Conservation (phyloP, 2,888 invertebrate genomes). For the Trichopria drosophilae region DNA sequence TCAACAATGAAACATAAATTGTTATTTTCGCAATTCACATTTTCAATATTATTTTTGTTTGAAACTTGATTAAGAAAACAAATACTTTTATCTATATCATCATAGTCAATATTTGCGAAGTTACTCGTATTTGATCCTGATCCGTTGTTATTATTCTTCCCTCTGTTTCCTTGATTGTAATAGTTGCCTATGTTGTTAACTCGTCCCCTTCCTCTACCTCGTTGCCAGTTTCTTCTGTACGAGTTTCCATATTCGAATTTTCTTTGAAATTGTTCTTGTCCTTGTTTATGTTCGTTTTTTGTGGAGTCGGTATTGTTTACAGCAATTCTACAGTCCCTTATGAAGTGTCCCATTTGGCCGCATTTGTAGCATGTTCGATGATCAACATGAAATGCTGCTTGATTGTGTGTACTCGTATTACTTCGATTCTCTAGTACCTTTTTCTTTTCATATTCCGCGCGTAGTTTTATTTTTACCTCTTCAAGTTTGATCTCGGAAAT, state of each 20-base stretch:
- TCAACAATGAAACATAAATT: constrained; percentile 10
- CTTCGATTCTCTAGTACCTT: background rate
- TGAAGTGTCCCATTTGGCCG: background rate
- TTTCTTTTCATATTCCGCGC: constrained; percentile 3
- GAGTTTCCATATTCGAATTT: background rate
- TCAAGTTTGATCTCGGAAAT: constrained; percentile 9
- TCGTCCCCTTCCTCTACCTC: constrained; percentile 4
- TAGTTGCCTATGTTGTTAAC: background rate
- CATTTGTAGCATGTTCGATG: background rate
- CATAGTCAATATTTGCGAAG: no score
- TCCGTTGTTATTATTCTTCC: constrained; percentile 3
- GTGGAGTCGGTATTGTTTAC: no score
- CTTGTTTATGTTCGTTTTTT: background rate
- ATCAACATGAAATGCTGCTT: background rate
- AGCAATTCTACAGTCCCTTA: background rate
- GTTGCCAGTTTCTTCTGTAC: background rate
- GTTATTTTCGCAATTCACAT: no score
- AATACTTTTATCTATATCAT: no score
- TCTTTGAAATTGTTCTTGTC: background rate
- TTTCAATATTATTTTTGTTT: no score
- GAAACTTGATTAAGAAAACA: no score
- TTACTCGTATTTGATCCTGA: background rate
- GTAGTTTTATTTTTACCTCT: background rate
- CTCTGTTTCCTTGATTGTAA: background rate
- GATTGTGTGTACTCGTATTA: constrained; percentile 1